Evolutionary conservation across 2,113 vertebrate genomes (phyloP).

Genomic region (Scomber japonicus): DNA sequence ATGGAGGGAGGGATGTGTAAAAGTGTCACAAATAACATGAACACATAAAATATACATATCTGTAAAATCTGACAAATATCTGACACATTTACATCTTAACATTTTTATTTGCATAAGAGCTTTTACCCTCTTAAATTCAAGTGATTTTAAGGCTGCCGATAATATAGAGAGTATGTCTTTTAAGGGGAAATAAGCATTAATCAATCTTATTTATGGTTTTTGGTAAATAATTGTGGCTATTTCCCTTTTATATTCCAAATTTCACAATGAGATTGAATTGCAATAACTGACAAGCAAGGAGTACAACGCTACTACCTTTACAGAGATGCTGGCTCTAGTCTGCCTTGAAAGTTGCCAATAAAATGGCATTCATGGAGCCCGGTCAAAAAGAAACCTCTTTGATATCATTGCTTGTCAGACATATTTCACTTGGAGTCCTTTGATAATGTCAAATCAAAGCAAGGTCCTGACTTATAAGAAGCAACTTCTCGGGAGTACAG

Average conservation of each 20-base stretch:
- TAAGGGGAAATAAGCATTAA: background rate
- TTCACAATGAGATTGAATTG: background rate
- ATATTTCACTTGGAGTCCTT: slow-evolving; percentile 76
- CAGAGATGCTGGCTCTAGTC: slow-evolving; percentile 22
- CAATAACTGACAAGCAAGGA: slow-evolving; percentile 6
- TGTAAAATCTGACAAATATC: background rate
- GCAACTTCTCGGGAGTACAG: slow-evolving; percentile 44
- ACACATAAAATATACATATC: slow-evolving; percentile 29
- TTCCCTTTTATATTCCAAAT: background rate
- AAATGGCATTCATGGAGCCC: slow-evolving; percentile 46
- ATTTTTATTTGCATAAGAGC: background rate
- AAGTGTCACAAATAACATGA: background rate
- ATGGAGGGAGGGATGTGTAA: slow-evolving; percentile 9
- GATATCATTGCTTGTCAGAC: slow-evolving; percentile 77
- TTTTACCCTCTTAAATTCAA: background rate
- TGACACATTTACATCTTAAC: no score
- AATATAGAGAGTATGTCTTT: slow-evolving; percentile 5
- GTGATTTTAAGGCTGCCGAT: background rate
- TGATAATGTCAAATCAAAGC: slow-evolving; percentile 83
- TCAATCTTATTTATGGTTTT: background rate
- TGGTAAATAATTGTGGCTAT: background rate
- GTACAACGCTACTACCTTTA: background rate
- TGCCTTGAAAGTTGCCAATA: slow-evolving; percentile 41
- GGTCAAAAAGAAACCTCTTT: slow-evolving; percentile 69
- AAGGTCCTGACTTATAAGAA: slow-evolving; percentile 63